Evolutionary conservation across 2,888 invertebrate genomes (phyloP), one percentile per base, ranked within the genome.

Genomic region (Polyploca ridens): DNA sequence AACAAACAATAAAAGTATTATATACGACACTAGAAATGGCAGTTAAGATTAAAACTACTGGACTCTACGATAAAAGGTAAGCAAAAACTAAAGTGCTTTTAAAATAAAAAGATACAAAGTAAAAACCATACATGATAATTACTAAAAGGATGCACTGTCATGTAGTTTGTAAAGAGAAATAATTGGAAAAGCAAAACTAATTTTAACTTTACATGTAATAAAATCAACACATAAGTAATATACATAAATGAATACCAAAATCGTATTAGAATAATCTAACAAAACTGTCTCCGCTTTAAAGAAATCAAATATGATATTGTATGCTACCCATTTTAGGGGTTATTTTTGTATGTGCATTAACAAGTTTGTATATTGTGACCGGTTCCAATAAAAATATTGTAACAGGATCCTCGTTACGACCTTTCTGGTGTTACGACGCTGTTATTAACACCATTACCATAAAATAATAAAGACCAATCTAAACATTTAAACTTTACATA

Each of bases 401-500:
- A 71, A 73, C 80, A 72, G 78, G 77, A 73, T 73, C 69, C 73
- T 69, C 73, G 64, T 67, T 66, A 66, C 69, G 66, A 63, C 70
- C 72, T 70, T 73, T n/a, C 19, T 54, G 54, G 67, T 68, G 68
- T 69, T 70, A 72, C 70, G 70, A 70, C 75, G 72, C 77, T 72
- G 74, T 82, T 84, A 87, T 82, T 78, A 79, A 79, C 76, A 76
- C 83, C 77, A 86, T 87, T 81, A 86, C 82, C 86, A 77, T 89
- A 85, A 85, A 83, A 86, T 84, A 85, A 80, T 76, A 79, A 79
- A 75, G 41, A 78, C 81, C 85, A 87, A 83, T 83, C 84, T 83
- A 90, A 90, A 90, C 88, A 88, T 75, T 82, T 81, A 83, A 69
- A 69, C 75, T 72, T 77, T 76, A 71, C 64, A 41, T 61, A 41